Evolutionary conservation across 2,888 invertebrate species (phyloP).

Genomic region (Bellardia pandia): DNA sequence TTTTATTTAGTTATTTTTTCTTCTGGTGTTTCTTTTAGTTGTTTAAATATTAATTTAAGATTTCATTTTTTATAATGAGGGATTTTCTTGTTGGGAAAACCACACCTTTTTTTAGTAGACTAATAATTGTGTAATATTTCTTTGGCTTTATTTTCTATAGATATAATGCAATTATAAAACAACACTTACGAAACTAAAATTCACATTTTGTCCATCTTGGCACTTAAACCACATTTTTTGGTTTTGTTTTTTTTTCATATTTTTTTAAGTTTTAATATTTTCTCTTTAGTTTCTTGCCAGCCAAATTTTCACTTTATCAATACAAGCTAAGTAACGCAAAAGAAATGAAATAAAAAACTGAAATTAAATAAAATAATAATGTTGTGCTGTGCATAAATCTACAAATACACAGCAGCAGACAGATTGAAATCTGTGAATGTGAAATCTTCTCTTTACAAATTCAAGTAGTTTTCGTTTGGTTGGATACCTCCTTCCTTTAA

Average conservation of each 20-base stretch:
- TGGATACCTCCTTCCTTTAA: slow-evolving; percentile 41
- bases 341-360: slow-evolving; percentile 15
- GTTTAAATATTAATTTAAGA: slow-evolving; percentile 36
- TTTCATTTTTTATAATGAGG: slow-evolving; percentile 35
- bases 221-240: slow-evolving; percentile 69
- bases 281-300: not conserved
- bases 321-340: not conserved
- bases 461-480: slow-evolving; percentile 56
- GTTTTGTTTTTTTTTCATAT: not conserved
- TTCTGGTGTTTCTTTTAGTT: not conserved
- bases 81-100: slow-evolving; percentile 58
- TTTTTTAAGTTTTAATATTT: not conserved
- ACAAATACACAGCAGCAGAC: not conserved
- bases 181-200: slow-evolving; percentile 41
- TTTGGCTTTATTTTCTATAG: slow-evolving; percentile 40
- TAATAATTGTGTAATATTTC: slow-evolving; percentile 70
- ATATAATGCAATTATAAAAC: slow-evolving; percentile 62
- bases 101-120: slow-evolving; percentile 67
- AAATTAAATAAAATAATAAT: slow-evolving; percentile 51
- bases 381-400: slow-evolving; percentile 46
- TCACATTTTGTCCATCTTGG: slow-evolving; percentile 51
- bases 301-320: slow-evolving; percentile 47
- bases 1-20: not conserved
- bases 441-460: slow-evolving; percentile 49
- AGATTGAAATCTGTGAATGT: slow-evolving; percentile 46